These are phyloP conservation scores for Pseudomyrmex dendroicus DNA, from an alignment of 1,140 invertebrate species.

Conservation along the genomic window DNA sequence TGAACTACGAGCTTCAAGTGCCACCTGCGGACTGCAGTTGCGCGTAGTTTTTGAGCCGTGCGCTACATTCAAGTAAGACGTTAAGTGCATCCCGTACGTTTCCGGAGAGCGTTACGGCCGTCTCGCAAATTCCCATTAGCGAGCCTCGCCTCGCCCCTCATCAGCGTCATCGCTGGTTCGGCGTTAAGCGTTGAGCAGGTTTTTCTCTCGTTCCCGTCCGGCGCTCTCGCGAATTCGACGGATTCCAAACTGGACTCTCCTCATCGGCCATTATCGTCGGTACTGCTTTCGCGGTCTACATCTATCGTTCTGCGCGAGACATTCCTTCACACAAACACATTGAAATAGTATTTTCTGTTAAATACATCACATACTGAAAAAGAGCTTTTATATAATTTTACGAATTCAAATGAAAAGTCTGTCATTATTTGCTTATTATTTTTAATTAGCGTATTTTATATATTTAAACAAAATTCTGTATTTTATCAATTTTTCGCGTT, in stretches of 20 bases:
- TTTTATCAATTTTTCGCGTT: not conserved
- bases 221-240: conserved; percentile 8
- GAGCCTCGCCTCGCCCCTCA: conserved; percentile 17
- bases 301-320: not conserved
- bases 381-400: not conserved
- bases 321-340: not conserved
- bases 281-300: conserved; percentile 1
- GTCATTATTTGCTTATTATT: too few species aligned
- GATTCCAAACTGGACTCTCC: conserved; percentile 26
- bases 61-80: conserved; percentile 60
- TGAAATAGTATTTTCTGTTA: not conserved
- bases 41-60: conserved; percentile 34
- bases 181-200: conserved; percentile 27
- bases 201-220: conserved; percentile 1
- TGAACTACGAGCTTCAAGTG: conserved; percentile 33
- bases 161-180: conserved; percentile 28
- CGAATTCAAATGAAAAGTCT: too few species aligned
- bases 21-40: conserved; percentile 46
- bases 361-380: not conserved
- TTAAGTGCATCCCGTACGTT: conserved; percentile 63
- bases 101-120: conserved; percentile 38
- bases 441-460: not conserved
- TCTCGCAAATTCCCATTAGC: conserved; percentile 67
- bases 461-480: not conserved
- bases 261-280: not conserved